phyloP scores from a whole-genome alignment of 2,888 invertebrate species.

The Noctua fimbriata region DNA sequence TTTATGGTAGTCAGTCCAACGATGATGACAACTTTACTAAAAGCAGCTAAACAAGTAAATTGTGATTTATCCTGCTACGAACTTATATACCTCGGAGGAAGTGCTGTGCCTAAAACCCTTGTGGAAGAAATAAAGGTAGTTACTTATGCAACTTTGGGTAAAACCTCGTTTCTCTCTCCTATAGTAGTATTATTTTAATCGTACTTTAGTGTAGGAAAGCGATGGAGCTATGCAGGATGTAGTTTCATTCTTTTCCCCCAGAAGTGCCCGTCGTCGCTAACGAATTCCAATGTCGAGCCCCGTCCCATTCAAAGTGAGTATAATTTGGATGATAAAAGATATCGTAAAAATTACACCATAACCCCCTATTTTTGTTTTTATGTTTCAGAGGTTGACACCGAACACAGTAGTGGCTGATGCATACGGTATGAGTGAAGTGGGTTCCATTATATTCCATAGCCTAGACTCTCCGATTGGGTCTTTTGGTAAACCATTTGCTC shows the following conservation, averaged over 20 bases:
- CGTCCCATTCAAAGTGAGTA: too few relatives aligned
- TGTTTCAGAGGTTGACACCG: slow-evolving; percentile 51
- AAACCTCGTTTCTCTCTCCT: too few relatives aligned
- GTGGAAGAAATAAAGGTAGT: slow-evolving; percentile 61
- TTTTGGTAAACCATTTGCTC: slow-evolving; percentile 44
- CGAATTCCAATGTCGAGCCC: too few relatives aligned
- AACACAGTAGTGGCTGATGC: slow-evolving; percentile 28
- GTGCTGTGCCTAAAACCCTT: slow-evolving; percentile 64
- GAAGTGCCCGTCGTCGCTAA: too few relatives aligned
- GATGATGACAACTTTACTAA: slow-evolving; percentile 67
- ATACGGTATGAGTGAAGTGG: slow-evolving; percentile 58
- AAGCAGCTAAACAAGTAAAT: slow-evolving; percentile 45
- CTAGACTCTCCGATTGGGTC: slow-evolving; percentile 30
- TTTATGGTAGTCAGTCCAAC: slow-evolving; percentile 67
- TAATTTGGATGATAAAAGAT: too few relatives aligned
- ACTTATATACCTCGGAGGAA: slow-evolving; percentile 68
- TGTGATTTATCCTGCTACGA: slow-evolving; percentile 70
- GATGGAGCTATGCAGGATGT: too few relatives aligned
- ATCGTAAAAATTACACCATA: too few relatives aligned
- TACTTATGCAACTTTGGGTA: too few relatives aligned
- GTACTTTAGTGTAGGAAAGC: too few relatives aligned
- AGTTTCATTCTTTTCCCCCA: too few relatives aligned
- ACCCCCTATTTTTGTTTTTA: not conserved
- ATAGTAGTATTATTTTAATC: too few relatives aligned
- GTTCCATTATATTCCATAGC: slow-evolving; percentile 19